Base-by-base conservation (phyloP, 2,113 vertebrate species). In the Phalacrocorax aristotelis region DNA sequence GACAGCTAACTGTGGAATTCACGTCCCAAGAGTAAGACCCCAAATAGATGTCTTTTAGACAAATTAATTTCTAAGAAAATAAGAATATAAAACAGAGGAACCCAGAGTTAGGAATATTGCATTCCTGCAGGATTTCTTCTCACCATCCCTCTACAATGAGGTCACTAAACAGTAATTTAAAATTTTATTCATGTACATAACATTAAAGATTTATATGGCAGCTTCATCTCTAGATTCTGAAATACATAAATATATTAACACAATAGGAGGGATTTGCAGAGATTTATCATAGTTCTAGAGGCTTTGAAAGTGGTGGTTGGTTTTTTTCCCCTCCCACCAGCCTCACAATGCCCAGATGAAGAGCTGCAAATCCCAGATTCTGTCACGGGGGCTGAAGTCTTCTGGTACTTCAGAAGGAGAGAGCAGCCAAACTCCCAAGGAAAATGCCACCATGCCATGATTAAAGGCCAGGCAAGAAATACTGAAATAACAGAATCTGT, bases 361-460 rank as follows among this genome's bases (percentile, higher is more conserved):
- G 36, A 58, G 58, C 26, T 49, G 48, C 23, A 87, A 66, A 83
- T 25, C 36, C 42, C 72, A n/a, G 20, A 44, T 38, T 65, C 8
- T 21, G 38, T 20, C 30, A 48, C 57, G 36, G 36, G 10, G 22
- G 36, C 22, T 66, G 61, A 79, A 83, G 42, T 17, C 25, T 44
- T 52, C 55, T 52, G 46, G 44, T 19, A 49, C 8, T n/a, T 58
- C 15, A 68, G 62, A 71, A 15, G 11, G 22, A 83, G 8, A 22
- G 11, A 54, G 10, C 34, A 92, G 34, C 34, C 71, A 30, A n/a
- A 29, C 13, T 40, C 42, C 22, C 26, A 38, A 9, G 5, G 32
- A 66, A 83, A 83, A 32, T 2, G 9, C 11, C 48, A 49, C 10
- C 38, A 26, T 0, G 0, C 7, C 36, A 51, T 0, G 0, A 65